Evolutionary conservation across 2,888 invertebrate species (phyloP), one percentile per base, ranked within the genome.

Genomic region (Idaea straminata): DNA sequence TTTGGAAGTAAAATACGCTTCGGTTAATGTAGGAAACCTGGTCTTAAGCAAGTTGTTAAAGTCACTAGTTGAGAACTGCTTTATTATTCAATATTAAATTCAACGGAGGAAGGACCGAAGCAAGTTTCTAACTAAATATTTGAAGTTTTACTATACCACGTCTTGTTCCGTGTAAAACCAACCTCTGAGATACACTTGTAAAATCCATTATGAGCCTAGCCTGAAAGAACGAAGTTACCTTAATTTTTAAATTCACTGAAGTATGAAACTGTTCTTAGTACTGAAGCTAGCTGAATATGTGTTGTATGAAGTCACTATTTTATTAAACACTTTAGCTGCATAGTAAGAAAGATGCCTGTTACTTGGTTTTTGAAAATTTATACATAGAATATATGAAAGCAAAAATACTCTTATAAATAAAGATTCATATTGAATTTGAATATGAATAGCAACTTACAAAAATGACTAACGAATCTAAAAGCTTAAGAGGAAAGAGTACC

Each of bases 11-110:
- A 72, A 75, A 73, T 73, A 77, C 77, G 79, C 77, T 75, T 71
- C 74, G 83, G 80, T 88, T 86, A 86, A 83, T 85, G 82, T 82
- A 84, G 83, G 82, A 82, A 86, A 87, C 84, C 85, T 85, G 82
- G 85, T 85, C 81, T 88, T 83, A 83, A 85, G 81, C 83, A 84
- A 91, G 84, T 89, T 86, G 87, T 87, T 89, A 83, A 86, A 91
- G 87, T 88, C 86, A 82, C 87, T 86, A 89, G 85, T 87, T 86
- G 83, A 78, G 81, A 88, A 87, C 88, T 89, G 86, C 85, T 91
- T 89, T 91, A 91, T 90, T 91, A 92, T 92, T 91, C 89, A 89
- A 88, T 89, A 92, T 90, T 87, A 90, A 88, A 91, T 89, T 89
- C 86, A 85, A 84, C 87, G 80, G 83, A 84, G 83, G 82, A 85